phyloP scores from a whole-genome alignment of 2,113 vertebrate genomes.

The Cinclus cinclus region DNA sequence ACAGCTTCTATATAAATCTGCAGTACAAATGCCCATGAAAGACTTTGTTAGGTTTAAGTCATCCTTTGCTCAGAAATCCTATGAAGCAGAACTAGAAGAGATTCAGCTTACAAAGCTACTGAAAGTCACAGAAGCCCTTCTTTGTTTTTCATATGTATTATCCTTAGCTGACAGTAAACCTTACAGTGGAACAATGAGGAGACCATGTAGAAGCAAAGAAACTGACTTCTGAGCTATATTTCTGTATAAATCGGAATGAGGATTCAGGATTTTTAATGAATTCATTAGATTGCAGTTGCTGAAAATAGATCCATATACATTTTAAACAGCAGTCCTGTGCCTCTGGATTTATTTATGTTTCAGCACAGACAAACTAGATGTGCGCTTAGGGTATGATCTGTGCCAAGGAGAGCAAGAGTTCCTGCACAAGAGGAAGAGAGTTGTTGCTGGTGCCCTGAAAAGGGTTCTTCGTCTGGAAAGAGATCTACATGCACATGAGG shows the following conservation, averaged over 20 bases:
- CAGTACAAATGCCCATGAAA: not conserved
- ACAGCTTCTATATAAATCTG: not conserved
- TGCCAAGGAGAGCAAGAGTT: slow-evolving; percentile 80
- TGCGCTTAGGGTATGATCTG: slow-evolving; percentile 80
- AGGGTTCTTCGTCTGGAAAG: slow-evolving; percentile 70
- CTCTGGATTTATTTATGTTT: slow-evolving; percentile 15
- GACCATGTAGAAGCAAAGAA: not conserved
- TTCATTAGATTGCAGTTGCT: not conserved
- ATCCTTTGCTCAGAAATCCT: not conserved
- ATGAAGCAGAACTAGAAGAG: not conserved
- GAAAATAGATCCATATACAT: not conserved
- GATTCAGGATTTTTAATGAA: not conserved
- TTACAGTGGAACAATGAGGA: not conserved
- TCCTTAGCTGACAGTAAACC: not conserved
- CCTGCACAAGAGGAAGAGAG: slow-evolving; percentile 76
- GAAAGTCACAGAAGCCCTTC: not conserved
- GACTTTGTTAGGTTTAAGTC: not conserved
- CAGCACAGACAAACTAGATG: slow-evolving; percentile 70
- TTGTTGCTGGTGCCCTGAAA: slow-evolving; percentile 77
- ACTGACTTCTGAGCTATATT: not conserved
- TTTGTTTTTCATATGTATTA: not conserved
- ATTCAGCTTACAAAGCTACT: not conserved
- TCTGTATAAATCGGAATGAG: not conserved
- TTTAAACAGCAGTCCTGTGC: not conserved
- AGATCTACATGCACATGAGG: slow-evolving; percentile 70